Percentiles rank a stretch among this genome's conserved stretches.
Evolutionary conservation across 2,888 invertebrate genomes (phyloP).

Genomic region (Hirtodrosophila histrioides): DNA sequence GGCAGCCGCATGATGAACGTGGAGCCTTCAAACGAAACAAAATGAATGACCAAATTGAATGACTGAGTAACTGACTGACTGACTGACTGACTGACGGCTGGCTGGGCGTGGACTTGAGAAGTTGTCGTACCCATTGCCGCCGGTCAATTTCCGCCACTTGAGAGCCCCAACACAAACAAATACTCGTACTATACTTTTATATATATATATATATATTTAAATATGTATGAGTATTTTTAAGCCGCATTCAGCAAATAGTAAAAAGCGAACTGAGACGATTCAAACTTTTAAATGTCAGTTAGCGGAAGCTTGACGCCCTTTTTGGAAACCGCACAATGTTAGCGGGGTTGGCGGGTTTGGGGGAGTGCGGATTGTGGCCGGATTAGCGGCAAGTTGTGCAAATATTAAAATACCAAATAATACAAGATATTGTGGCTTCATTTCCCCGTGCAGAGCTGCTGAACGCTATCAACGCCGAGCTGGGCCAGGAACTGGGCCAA

Average conservation of each 20-base stretch:
- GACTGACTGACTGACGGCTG: slow-evolving; percentile 37
- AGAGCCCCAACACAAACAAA: slow-evolving; percentile 20
- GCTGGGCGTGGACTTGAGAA: slow-evolving; percentile 3
- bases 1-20: slow-evolving; percentile 42
- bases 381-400: slow-evolving; percentile 51
- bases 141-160: slow-evolving; percentile 70
- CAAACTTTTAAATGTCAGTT: slow-evolving; percentile 63
- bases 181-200: not conserved
- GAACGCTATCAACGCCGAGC: slow-evolving; percentile 78
- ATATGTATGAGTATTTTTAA: slow-evolving; percentile 54
- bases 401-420: slow-evolving; percentile 54
- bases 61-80: slow-evolving; percentile 31
- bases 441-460: slow-evolving; percentile 70
- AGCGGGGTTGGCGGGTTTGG: not conserved
- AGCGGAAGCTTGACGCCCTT: slow-evolving; percentile 50
- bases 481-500: slow-evolving; percentile 54
- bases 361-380: slow-evolving; percentile 31
- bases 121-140: slow-evolving; percentile 52
- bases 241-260: slow-evolving; percentile 15
- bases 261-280: slow-evolving; percentile 35
- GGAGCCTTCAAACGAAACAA: slow-evolving; percentile 23
- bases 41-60: slow-evolving; percentile 45
- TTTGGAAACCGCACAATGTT: slow-evolving; percentile 1
- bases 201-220: slow-evolving; percentile 28
- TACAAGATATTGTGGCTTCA: slow-evolving; percentile 26